Conservation (phyloP, 2,797 vertebrate species). For the Neosalanx taihuensis region DNA sequence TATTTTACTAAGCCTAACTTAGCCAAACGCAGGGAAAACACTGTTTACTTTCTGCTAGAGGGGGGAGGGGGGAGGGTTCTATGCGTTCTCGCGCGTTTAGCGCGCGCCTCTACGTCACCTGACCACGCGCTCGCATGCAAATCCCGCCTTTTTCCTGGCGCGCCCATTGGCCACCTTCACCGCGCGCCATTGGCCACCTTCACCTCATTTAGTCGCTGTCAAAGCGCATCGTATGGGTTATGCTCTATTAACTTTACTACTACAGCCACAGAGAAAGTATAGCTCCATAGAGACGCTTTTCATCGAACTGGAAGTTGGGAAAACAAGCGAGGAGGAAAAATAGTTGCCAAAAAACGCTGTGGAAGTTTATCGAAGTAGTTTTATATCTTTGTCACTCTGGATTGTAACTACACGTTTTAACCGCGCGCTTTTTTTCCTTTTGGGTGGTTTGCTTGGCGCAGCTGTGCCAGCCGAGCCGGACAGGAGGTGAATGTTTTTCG, state of each 20-base stretch:
- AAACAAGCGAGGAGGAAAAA: constrained; percentile 26
- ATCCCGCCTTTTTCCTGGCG: constrained; percentile 73
- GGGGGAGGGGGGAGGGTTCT: constrained; percentile 32
- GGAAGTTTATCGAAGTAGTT: constrained; percentile 17
- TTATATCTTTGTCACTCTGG: constrained; percentile 26
- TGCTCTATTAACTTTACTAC: constrained; percentile 50
- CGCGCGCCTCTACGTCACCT: constrained; percentile 83
- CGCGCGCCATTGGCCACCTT: constrained; percentile 81
- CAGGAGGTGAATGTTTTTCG: constrained; percentile 49
- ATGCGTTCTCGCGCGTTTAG: constrained; percentile 40
- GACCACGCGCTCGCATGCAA: constrained; percentile 81
- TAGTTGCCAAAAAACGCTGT: constrained; percentile 24
- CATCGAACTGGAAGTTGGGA: constrained; percentile 24
- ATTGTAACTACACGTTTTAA: constrained; percentile 38
- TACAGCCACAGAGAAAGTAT: constrained; percentile 17
- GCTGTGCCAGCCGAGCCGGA: constrained; percentile 34
- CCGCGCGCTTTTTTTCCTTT: constrained; percentile 19
- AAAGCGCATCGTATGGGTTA: constrained; percentile 79
- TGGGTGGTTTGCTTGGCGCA: constrained; percentile 33
- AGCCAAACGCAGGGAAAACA: constrained; percentile 20
- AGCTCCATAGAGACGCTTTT: constrained; percentile 15
- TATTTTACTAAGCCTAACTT: constrained; percentile 16
- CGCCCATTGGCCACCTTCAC: constrained; percentile 81
- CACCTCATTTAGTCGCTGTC: constrained; percentile 83
- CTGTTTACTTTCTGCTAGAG: constrained; percentile 26